A percentile compares a stretch with the other conserved stretches of the same genome.
These are phyloP conservation scores for Equus quagga DNA, from an alignment of 2,113 vertebrate genomes.

Conservation along the genomic window DNA sequence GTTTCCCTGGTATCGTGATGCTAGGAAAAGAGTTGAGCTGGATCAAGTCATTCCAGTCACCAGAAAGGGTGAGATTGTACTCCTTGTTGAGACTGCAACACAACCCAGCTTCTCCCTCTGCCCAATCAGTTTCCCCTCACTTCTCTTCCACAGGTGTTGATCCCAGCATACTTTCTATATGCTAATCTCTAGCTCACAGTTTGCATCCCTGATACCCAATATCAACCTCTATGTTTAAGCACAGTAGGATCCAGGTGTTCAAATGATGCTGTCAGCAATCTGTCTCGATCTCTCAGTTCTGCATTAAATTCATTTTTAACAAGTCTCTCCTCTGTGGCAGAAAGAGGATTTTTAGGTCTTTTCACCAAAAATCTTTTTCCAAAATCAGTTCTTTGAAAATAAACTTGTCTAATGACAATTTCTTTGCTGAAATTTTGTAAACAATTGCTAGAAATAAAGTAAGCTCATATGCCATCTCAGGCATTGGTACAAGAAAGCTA, in stretches of 20 bases:
- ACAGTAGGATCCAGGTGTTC: conserved; percentile 31
- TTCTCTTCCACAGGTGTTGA: neutral
- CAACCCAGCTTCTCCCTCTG: neutral
- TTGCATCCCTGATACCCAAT: neutral
- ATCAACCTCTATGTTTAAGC: neutral
- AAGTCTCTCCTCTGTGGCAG: neutral
- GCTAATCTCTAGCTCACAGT: neutral
- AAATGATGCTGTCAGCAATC: neutral
- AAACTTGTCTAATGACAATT: conserved; percentile 6
- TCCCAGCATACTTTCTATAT: neutral
- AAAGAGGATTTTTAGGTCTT: conserved; percentile 19
- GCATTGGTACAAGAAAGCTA: neutral
- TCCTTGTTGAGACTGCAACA: neutral
- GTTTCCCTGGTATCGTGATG: neutral
- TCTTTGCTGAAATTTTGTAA: conserved; percentile 26
- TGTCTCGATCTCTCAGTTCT: conserved; percentile 11
- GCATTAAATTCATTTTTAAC: conserved; percentile 7
- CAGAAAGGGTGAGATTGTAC: neutral
- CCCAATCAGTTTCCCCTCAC: neutral
- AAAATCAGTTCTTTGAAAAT: conserved; percentile 39
- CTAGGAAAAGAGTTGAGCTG: neutral
- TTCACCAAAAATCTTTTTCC: conserved; percentile 16
- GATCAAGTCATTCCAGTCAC: neutral
- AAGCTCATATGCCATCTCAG: neutral
- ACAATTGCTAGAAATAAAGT: neutral